Base-by-base conservation (phyloP, 2,888 invertebrate genomes). In the Oligia latruncula region DNA sequence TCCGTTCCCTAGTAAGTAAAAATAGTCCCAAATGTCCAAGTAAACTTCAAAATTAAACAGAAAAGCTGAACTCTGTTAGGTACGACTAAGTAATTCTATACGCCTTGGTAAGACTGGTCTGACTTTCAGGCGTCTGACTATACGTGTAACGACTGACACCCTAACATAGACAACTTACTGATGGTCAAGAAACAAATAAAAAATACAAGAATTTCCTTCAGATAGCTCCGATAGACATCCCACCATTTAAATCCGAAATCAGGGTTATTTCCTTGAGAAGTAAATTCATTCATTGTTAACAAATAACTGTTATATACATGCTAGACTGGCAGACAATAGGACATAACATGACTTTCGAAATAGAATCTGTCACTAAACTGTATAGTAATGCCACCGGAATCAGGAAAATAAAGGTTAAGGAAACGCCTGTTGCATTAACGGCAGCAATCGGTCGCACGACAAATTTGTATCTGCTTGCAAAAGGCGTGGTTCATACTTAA, bases 341-440 rank as follows among this genome's bases (percentile, higher is more conserved):
- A 62, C 23, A 3, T 20, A 55, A 68, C 62, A 58, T 77, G 67
- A 58, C 8, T 17, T 49, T 77, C 29, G 23, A 76, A 76, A 66
- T 76, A 55, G 15, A 80, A 55, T 29, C 23, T 77, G 77, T 64
- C 68, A 49, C 40, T 29, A 23, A 55, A 55, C 6, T 83, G 62
- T 60, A 4, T 8, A 76, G 1, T 76, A 52, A 64, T 65, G 71
- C 62, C 43, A 64, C 40, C 64, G 71, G 52, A 74, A 82, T 58
- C n/a, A 35, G 52, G 29, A 75, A 60, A 70, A 64, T 67, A n/a
- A 62, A 58, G 8, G 46, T 43, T 20, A 62, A 20, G 17, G 23
- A 58, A 83, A 71, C 72, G 84, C 85, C 85, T 87, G 75, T 60
- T 67, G 46, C 70, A 80, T 75, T 84, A 64, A 55, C 55, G 49